Evolutionary conservation across 2,888 invertebrate species (phyloP).

Genomic region (Xanthia togata): DNA sequence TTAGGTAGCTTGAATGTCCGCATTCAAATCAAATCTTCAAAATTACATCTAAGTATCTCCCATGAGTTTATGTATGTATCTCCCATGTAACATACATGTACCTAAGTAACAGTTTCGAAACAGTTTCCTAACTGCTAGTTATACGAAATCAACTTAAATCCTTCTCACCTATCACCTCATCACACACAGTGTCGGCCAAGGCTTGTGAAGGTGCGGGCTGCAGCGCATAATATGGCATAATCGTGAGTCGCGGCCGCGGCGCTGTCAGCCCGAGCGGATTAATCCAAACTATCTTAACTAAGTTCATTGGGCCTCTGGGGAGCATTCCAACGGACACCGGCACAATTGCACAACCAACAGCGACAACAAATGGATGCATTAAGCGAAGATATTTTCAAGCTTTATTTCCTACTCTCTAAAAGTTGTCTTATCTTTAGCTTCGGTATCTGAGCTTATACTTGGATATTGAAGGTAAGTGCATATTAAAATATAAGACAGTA

Average conservation of each 20-base stretch:
- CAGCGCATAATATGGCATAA: conserved; percentile 33
- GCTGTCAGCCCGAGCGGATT: conserved; percentile 53
- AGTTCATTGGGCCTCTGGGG: conserved; percentile 56
- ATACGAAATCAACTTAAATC: conserved; percentile 13
- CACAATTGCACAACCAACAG: conserved; percentile 5
- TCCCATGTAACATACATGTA: not conserved
- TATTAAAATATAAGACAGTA: too few relatives aligned
- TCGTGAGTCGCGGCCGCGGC: conserved; percentile 24
- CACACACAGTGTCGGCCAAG: not conserved
- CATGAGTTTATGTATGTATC: too few relatives aligned
- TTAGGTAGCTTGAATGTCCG: not conserved
- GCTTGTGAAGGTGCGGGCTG: conserved; percentile 8
- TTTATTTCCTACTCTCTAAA: not conserved
- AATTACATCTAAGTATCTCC: not conserved
- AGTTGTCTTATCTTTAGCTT: not conserved
- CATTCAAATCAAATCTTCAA: not conserved
- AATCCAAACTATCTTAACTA: conserved; percentile 72
- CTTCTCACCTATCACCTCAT: not conserved
- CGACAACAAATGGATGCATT: not conserved
- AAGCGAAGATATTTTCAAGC: not conserved
- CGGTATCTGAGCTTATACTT: not conserved
- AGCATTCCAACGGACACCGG: conserved; percentile 14
- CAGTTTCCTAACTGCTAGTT: conserved; percentile 1
- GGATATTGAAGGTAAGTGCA: not conserved
- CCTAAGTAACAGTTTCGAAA: not conserved